A percentile compares a stretch with the other conserved stretches of the same genome.
Evolutionary conservation across 1,140 invertebrate species (phyloP).

Genomic region (Hyles euphorbiae): DNA sequence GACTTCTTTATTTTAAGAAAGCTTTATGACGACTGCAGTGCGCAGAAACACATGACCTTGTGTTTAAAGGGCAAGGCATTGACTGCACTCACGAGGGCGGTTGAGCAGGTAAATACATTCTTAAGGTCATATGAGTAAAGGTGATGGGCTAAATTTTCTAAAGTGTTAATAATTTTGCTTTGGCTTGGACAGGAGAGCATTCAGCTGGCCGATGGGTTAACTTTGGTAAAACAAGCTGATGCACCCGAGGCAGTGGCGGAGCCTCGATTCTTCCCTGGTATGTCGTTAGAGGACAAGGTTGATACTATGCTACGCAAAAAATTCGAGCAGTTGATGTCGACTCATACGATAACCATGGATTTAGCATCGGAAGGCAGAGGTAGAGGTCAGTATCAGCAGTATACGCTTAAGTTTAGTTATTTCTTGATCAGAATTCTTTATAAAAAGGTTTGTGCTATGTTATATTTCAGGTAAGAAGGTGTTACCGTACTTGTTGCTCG

Average conservation of each 20-base stretch:
- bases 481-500: conserved; percentile 77
- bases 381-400: conserved; percentile 50
- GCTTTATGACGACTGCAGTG: conserved; percentile 78
- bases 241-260: conserved; percentile 61
- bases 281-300: conserved; percentile 69
- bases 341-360: conserved; percentile 70
- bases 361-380: conserved; percentile 69
- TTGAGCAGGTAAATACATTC: conserved; percentile 70
- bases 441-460: background rate
- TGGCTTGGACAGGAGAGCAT: conserved; percentile 72
- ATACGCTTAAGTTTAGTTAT: background rate
- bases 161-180: conserved; percentile 32
- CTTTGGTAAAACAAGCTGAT: conserved; percentile 76
- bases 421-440: background rate
- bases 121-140: conserved; percentile 23
- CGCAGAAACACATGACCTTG: conserved; percentile 75
- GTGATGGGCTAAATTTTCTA: conserved; percentile 25
- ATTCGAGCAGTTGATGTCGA: conserved; percentile 69
- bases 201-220: conserved; percentile 76
- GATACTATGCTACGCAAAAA: conserved; percentile 64
- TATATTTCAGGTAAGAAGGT: conserved; percentile 67
- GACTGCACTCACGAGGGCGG: conserved; percentile 72
- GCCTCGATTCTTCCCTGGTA: conserved; percentile 68
- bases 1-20: conserved; percentile 75
- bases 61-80: conserved; percentile 78